A percentile compares a stretch with the other conserved stretches of the same genome.
These are phyloP conservation scores for Notarius quadriscutis DNA, from an alignment of 2,113 vertebrate species.

Conservation along the genomic window DNA sequence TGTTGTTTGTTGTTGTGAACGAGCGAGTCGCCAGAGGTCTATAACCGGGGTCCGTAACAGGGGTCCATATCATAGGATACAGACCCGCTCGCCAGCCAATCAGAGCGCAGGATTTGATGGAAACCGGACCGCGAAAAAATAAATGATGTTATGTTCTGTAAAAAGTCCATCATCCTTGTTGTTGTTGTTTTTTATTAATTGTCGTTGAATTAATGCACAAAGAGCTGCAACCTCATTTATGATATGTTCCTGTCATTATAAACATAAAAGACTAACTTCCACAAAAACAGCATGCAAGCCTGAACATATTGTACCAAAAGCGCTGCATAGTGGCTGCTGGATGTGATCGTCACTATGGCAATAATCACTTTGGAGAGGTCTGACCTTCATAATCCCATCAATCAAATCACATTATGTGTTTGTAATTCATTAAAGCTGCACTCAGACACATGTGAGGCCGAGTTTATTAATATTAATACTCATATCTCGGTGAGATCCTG, in stretches of 20 bases:
- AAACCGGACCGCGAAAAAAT: too few relatives aligned
- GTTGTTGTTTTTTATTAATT: not conserved
- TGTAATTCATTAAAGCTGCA: constrained; percentile 33
- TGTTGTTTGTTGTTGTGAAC: too few relatives aligned
- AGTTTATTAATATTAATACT: constrained; percentile 22
- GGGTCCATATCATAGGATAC: too few relatives aligned
- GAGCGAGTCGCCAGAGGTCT: too few relatives aligned
- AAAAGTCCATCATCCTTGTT: not conserved
- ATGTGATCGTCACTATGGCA: constrained; percentile 35
- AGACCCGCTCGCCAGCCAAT: too few relatives aligned
- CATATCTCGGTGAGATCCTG: too few relatives aligned
- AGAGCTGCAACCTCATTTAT: not conserved
- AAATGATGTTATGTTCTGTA: not conserved
- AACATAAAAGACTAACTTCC: not conserved
- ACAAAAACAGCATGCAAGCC: not conserved
- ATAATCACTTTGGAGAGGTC: constrained; percentile 36
- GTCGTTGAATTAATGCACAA: not conserved
- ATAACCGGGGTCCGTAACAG: too few relatives aligned
- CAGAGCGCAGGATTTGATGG: too few relatives aligned
- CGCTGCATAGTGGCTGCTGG: not conserved
- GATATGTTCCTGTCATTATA: not conserved
- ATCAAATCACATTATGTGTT: constrained; percentile 23
- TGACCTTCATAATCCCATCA: constrained; percentile 24
- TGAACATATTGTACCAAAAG: not conserved
- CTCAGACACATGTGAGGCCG: not conserved